A percentile compares a stretch with the other conserved stretches of the same genome.
Conservation (phyloP, 2,797 vertebrate genomes). For the Myoxocephalus aenaeus region DNA sequence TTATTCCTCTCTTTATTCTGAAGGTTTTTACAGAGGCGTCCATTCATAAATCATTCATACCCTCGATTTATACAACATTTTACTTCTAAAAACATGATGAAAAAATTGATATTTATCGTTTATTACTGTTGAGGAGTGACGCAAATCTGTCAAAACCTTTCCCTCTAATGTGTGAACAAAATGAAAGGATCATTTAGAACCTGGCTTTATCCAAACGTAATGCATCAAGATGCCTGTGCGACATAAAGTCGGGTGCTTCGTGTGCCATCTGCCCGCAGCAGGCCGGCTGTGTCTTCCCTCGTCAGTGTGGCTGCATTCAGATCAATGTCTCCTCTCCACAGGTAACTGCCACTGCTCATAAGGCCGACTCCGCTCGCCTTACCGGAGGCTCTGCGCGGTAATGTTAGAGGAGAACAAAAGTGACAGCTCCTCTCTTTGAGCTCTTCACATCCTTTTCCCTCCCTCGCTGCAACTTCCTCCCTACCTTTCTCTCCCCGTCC, state of each 20-base stretch:
- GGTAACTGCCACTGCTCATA: constrained; percentile 51
- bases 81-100: too few species aligned
- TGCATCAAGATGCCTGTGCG: background rate
- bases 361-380: constrained; percentile 25
- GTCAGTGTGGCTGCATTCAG: constrained; percentile 36
- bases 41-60: too few species aligned
- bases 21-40: too few species aligned
- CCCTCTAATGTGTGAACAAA: too few species aligned
- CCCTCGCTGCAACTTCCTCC: constrained; percentile 20
- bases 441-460: background rate
- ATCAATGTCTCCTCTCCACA: constrained; percentile 49
- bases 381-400: background rate
- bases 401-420: constrained; percentile 15
- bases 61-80: too few species aligned
- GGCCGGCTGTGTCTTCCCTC: constrained; percentile 27
- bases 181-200: too few species aligned
- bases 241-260: background rate
- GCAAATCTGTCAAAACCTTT: too few species aligned
- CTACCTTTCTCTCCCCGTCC: background rate
- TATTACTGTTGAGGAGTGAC: too few species aligned
- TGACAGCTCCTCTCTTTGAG: constrained; percentile 22
- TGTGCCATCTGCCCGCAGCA: constrained; percentile 28
- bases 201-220: too few species aligned
- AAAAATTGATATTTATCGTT: too few species aligned
- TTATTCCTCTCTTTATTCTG: too few species aligned